Percentiles rank a stretch among this genome's conserved stretches.
Conservation (phyloP, 1,140 invertebrate species). For the Piezodorus guildinii region DNA sequence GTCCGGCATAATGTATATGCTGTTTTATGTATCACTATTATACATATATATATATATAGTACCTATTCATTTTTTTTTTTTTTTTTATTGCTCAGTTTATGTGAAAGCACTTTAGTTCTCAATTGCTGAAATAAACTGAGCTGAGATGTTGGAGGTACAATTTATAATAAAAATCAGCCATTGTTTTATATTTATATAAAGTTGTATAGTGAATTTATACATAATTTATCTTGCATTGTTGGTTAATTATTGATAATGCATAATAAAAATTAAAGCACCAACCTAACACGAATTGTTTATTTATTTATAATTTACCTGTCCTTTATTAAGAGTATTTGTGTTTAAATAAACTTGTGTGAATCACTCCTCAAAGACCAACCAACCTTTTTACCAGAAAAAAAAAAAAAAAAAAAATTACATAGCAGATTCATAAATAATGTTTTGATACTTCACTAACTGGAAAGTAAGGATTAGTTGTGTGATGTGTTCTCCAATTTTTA, state of each 20-base stretch:
- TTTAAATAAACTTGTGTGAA: too few relatives aligned
- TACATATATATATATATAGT: neutral
- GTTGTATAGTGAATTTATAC: conserved; percentile 3
- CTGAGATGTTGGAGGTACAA: conserved; percentile 6
- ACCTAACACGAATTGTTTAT: too few relatives aligned
- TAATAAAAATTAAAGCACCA: conserved; percentile 1
- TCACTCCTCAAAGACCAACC: too few relatives aligned
- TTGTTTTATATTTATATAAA: conserved; percentile 13
- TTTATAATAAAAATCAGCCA: conserved; percentile 1
- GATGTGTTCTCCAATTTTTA: too few relatives aligned
- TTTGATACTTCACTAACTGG: too few relatives aligned
- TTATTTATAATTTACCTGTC: too few relatives aligned
- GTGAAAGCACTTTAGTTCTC: neutral
- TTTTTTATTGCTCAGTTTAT: conserved; percentile 9
- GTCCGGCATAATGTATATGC: neutral
- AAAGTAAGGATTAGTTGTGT: too few relatives aligned
- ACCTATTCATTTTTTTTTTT: neutral
- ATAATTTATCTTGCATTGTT: conserved; percentile 8
- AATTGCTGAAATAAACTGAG: conserved; percentile 4
- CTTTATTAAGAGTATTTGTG: too few relatives aligned
- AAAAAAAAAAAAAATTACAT: too few relatives aligned
- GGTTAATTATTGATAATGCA: conserved; percentile 2
- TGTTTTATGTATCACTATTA: neutral
- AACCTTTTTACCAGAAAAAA: too few relatives aligned
- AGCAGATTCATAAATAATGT: too few relatives aligned